Evolutionary conservation across 2,888 invertebrate genomes (phyloP), one percentile per base, ranked within the genome.

Genomic region (Ophion obscuratus): DNA sequence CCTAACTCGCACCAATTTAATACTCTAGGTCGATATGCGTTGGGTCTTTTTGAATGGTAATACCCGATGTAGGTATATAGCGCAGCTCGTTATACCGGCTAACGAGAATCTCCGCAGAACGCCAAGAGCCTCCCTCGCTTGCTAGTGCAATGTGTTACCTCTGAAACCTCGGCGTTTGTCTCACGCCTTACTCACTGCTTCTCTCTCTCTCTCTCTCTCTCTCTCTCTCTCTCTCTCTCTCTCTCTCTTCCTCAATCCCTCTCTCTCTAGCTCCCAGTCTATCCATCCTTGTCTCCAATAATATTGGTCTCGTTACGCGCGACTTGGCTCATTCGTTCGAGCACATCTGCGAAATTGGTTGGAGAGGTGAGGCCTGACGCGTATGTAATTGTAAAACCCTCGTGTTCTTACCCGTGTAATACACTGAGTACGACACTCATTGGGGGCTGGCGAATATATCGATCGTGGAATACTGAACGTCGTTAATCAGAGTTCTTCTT

Each of bases 61-160:
- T 17, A 44, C 9, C 61, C 4, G 2, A 57, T 71, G 1, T n/a
- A 24, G 57, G 36, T 66, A 17, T 78, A 66, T 78, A 24, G 62
- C 24, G 14, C 20, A 81, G 71, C 83, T 81, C 80, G 70, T 78
- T 83, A 81, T 83, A 81, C 20, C 64, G 68, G 75, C 81, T 86
- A 83, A 86, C 86, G 83, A 81, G 83, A 81, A 83, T 85, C 83
- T 68, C 71, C 31, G 62, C 71, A 70, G 78, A 74, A 78, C 40
- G 62, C 64, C 77, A 64, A 77, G 77, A 68, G 86, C 79, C 83
- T 77, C 83, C 44, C 59, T 64, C 85, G 68, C 83, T 67, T 68
- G 70, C 70, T 61, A 74, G 44, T 61, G 67, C 59, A 81, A 81
- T 81, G 64, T 79, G 47, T 61, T 53, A 47, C 11, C 81, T 64